Evolutionary conservation across 2,797 vertebrate genomes (phyloP).

Genomic region (Myripristis murdjan): DNA sequence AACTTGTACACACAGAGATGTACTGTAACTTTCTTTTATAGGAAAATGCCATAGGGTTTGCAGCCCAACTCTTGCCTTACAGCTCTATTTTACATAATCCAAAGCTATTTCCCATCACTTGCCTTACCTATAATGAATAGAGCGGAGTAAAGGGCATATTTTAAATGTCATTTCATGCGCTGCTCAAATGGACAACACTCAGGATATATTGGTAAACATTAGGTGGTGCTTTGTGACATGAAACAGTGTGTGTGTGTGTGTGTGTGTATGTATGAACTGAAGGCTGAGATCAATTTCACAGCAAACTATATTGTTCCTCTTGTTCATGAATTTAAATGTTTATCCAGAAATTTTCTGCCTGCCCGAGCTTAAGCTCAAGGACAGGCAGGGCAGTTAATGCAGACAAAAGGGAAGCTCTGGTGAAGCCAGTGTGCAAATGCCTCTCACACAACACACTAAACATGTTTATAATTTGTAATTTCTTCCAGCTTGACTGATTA

Average conservation of each 20-base stretch:
- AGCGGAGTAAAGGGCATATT: conserved; percentile 69
- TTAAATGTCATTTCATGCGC: conserved; percentile 76
- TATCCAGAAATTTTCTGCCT: conserved; percentile 24
- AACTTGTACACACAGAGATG: conserved; percentile 21
- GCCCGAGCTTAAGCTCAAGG: conserved; percentile 5
- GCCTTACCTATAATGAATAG: conserved; percentile 65
- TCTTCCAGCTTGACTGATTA: not conserved
- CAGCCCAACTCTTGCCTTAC: conserved; percentile 33
- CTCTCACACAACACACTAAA: conserved; percentile 5
- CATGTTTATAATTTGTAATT: not conserved
- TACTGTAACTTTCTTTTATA: conserved; percentile 11
- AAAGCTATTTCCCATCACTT: conserved; percentile 50
- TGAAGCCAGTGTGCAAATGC: not conserved
- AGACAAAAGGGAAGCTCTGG: conserved; percentile 5
- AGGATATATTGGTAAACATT: conserved; percentile 66
- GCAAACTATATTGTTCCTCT: conserved; percentile 42
- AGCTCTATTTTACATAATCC: conserved; percentile 60
- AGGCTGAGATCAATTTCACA: conserved; percentile 62
- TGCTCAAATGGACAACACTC: conserved; percentile 65
- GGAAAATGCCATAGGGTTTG: conserved; percentile 27
- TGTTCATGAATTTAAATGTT: conserved; percentile 63
- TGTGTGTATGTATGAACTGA: conserved; percentile 39
- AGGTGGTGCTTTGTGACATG: conserved; percentile 54
- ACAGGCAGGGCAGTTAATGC: not conserved
- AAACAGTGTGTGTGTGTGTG: too few species aligned